These are phyloP conservation scores for Eufriesea mexicana DNA, from an alignment of 1,140 invertebrate genomes.

Conservation along the genomic window DNA sequence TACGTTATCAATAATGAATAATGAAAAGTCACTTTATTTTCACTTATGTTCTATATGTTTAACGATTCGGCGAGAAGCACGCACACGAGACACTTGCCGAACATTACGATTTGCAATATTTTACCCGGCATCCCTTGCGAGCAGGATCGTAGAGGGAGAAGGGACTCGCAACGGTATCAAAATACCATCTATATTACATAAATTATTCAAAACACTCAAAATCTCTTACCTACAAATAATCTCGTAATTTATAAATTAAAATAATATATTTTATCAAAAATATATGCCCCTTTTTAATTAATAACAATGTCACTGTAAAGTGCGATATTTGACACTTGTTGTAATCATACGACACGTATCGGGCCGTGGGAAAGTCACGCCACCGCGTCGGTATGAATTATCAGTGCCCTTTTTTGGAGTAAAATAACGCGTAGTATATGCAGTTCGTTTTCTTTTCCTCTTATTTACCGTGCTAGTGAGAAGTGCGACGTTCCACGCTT, in stretches of 20 bases:
- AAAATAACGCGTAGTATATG: not conserved
- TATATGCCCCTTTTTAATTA: not conserved
- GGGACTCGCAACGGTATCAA: not conserved
- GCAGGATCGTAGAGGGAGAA: not conserved
- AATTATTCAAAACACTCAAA: not conserved
- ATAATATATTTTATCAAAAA: not conserved
- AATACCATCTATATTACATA: not conserved
- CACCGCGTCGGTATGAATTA: not conserved
- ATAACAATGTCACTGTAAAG: not conserved
- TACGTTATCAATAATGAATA: not conserved
- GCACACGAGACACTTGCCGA: slow-evolving; percentile 11
- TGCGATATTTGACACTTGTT: slow-evolving; percentile 9
- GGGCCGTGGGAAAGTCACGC: not conserved
- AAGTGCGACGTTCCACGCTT: not conserved
- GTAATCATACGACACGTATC: not conserved
- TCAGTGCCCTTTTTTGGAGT: not conserved
- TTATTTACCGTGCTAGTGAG: not conserved
- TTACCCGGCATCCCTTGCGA: not conserved
- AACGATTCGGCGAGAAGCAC: not conserved
- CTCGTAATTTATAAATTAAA: not conserved
- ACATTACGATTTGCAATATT: not conserved
- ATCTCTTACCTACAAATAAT: not conserved
- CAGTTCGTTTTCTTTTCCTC: not conserved
- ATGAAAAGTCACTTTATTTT: too few relatives aligned
- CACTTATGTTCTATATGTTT: not conserved